phyloP scores from a whole-genome alignment of 1,140 invertebrate genomes.

The Aricia agestis region DNA sequence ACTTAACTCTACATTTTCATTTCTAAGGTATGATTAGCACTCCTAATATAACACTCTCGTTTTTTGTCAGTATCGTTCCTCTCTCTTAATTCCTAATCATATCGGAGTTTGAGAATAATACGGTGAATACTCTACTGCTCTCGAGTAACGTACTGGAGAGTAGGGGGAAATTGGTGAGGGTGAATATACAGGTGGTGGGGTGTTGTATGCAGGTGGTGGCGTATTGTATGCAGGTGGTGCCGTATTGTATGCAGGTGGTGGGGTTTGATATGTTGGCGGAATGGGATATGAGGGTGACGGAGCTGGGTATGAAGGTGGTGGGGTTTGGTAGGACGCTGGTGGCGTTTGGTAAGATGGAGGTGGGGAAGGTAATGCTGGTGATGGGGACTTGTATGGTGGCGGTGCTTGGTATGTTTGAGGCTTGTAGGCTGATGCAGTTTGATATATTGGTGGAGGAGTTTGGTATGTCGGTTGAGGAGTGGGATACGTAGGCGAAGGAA shows the following conservation, averaged over 20 bases:
- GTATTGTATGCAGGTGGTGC: conserved; percentile 9
- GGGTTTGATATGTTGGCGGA: conserved; percentile 15
- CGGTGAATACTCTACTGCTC: neutral
- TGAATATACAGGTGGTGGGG: conserved; percentile 15
- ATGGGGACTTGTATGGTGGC: conserved; percentile 13
- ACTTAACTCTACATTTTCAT: too few relatives aligned
- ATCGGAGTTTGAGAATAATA: neutral
- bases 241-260: conserved; percentile 1
- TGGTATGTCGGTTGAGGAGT: conserved; percentile 14
- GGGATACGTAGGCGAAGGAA: conserved; percentile 12
- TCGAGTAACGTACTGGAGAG: neutral
- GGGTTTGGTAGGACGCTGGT: conserved; percentile 6
- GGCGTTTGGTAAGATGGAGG: conserved; percentile 21
- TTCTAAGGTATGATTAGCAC: too few relatives aligned
- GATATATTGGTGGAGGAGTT: conserved; percentile 14
- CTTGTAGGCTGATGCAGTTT: conserved; percentile 20
- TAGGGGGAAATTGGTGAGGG: neutral
- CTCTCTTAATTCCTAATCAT: too few relatives aligned
- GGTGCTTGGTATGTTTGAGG: conserved; percentile 17
- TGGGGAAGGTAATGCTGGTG: conserved; percentile 4
- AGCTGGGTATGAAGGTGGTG: neutral
- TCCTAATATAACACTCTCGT: too few relatives aligned
- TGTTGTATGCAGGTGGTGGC: conserved; percentile 14
- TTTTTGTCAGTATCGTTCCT: too few relatives aligned
- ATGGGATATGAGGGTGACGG: conserved; percentile 7